Conservation (phyloP, 2,888 invertebrate genomes). For the Morpho achilles region DNA sequence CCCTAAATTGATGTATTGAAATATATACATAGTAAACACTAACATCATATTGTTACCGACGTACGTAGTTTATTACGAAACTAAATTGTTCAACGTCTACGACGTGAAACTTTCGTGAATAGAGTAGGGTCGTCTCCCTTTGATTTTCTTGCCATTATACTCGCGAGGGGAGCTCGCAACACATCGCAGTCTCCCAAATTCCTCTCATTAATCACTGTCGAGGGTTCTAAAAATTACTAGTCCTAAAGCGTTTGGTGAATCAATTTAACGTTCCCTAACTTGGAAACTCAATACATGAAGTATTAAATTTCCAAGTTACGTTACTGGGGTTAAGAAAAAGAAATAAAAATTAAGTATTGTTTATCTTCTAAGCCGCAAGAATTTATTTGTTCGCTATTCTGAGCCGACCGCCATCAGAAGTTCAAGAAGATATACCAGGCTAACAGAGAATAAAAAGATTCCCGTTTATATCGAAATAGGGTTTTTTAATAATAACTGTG, state of each 20-base stretch:
- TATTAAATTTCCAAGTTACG: too few species aligned
- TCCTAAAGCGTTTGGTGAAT: constrained; percentile 61
- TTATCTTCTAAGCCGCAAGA: too few species aligned
- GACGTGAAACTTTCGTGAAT: constrained; percentile 18
- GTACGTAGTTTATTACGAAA: constrained; percentile 59
- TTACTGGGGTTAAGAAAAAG: too few species aligned
- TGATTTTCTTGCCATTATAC: constrained; percentile 50
- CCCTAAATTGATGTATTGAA: background rate
- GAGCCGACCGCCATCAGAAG: too few species aligned
- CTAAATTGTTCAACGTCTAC: constrained; percentile 47
- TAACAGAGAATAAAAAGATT: too few species aligned
- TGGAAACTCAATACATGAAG: constrained; percentile 40
- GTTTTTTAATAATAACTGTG: too few species aligned
- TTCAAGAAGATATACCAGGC: too few species aligned
- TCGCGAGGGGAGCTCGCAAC: constrained; percentile 43
- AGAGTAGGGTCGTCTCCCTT: constrained; percentile 45
- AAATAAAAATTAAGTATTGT: too few species aligned
- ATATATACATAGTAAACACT: background rate
- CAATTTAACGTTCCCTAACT: constrained; percentile 68
- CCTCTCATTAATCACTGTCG: constrained; percentile 76
- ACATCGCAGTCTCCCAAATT: constrained; percentile 61
- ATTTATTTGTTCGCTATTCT: too few species aligned
- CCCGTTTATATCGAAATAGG: too few species aligned
- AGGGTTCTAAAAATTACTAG: constrained; percentile 67
- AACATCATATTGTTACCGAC: constrained; percentile 36